Conservation (phyloP, 2,797 vertebrate genomes). For the Acrossocheilus wenchowensis region DNA sequence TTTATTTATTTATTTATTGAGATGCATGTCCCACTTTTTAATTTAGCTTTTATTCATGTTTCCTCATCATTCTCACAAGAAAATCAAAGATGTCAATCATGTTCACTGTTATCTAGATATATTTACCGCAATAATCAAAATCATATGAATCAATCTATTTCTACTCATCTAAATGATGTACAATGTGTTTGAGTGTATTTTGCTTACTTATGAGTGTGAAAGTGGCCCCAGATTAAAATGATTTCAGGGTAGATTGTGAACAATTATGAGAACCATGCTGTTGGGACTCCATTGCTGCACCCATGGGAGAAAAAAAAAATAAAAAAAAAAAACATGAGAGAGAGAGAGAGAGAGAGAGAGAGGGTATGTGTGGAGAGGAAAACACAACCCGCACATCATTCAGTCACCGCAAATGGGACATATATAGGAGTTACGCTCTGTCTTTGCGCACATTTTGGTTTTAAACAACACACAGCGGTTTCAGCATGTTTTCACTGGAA, state of each 20-base stretch:
- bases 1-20: not conserved
- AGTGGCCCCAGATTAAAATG: slow-evolving; percentile 62
- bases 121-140: not conserved
- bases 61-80: not conserved
- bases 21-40: not conserved
- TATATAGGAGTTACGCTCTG: slow-evolving; percentile 24
- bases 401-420: slow-evolving; percentile 25
- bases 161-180: not conserved
- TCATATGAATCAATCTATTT: not conserved
- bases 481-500: slow-evolving; percentile 5
- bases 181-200: slow-evolving; percentile 5
- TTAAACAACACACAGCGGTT: slow-evolving; percentile 1
- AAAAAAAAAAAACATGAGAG: not conserved
- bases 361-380: not conserved
- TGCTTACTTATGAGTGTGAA: slow-evolving; percentile 39
- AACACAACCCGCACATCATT: slow-evolving; percentile 5
- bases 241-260: slow-evolving; percentile 70
- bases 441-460: slow-evolving; percentile 16
- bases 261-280: slow-evolving; percentile 60
- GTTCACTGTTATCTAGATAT: not conserved
- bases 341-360: no score
- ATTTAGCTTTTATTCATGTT: not conserved
- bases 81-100: not conserved
- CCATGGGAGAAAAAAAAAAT: slow-evolving; percentile 46
- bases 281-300: slow-evolving; percentile 57